These are phyloP conservation scores for Nephrotoma guestfalica DNA, from an alignment of 2,888 invertebrate genomes.

Conservation along the genomic window DNA sequence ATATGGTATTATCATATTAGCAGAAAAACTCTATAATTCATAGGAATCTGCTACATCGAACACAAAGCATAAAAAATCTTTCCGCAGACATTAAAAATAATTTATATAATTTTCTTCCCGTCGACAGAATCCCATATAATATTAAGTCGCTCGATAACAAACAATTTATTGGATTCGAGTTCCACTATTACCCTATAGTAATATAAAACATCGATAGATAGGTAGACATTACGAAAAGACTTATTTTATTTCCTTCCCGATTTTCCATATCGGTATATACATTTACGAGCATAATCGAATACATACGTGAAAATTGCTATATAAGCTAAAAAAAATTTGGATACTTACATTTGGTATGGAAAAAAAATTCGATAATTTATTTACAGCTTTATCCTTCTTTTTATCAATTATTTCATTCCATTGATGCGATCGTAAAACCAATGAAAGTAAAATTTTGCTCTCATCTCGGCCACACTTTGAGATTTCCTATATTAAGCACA, in stretches of 20 bases:
- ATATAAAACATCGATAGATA: neutral
- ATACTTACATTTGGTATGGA: conserved; percentile 28
- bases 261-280: neutral
- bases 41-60: neutral
- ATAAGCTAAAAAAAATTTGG: neutral
- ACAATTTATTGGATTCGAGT: neutral
- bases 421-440: conserved; percentile 26
- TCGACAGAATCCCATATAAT: neutral
- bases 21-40: neutral
- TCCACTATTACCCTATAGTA: neutral
- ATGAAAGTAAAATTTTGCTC: conserved; percentile 27
- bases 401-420: conserved; percentile 26
- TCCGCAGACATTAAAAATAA: neutral
- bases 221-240: neutral
- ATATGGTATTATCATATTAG: neutral
- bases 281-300: no score
- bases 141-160: neutral
- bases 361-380: conserved; percentile 30
- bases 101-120: neutral
- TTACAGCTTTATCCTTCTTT: conserved; percentile 25
- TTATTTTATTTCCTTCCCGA: neutral
- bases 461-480: conserved; percentile 24
- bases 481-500: conserved; percentile 11
- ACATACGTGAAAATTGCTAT: neutral
- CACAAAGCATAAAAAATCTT: neutral